These are phyloP conservation scores for Neoscelio sp. DNA, from an alignment of 2,888 invertebrate species.

Conservation along the genomic window DNA sequence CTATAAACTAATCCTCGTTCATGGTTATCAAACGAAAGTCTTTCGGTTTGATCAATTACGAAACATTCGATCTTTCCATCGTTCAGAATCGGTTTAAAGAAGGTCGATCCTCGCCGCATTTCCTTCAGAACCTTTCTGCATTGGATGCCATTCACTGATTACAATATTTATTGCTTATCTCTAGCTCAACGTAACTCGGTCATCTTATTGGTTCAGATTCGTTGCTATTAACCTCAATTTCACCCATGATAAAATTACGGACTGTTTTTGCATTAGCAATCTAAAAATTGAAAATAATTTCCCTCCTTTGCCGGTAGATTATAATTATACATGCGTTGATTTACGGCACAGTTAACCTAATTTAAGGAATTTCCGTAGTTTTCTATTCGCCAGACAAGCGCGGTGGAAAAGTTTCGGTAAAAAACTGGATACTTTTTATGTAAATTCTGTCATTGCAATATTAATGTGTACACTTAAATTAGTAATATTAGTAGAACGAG, in stretches of 20 bases:
- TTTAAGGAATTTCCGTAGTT: constrained; percentile 15
- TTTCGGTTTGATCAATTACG: constrained; percentile 49
- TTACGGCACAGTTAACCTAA: constrained; percentile 32
- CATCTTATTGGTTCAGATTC: constrained; percentile 52
- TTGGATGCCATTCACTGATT: constrained; percentile 45
- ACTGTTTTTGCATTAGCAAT: constrained; percentile 20
- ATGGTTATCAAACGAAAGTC: constrained; percentile 28
- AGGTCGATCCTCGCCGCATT: constrained; percentile 21
- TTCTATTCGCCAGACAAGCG: background rate
- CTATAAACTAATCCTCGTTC: background rate
- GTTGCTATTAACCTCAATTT: constrained; percentile 61
- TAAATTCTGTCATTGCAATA: too few relatives aligned
- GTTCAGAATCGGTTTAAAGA: constrained; percentile 25
- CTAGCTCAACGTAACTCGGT: constrained; percentile 41
- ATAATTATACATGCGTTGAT: constrained; percentile 42
- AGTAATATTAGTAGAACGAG: too few relatives aligned
- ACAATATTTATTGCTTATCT: constrained; percentile 56
- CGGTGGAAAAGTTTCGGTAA: too few relatives aligned
- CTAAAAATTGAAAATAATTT: constrained; percentile 48
- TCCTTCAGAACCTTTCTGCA: constrained; percentile 35
- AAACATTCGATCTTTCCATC: constrained; percentile 44
- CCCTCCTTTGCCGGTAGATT: constrained; percentile 8
- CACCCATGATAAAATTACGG: constrained; percentile 41
- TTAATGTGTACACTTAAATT: too few relatives aligned
- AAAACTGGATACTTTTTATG: too few relatives aligned